These are phyloP conservation scores for Meteorus cinctellus DNA, from an alignment of 2,888 invertebrate species.

Conservation along the genomic window DNA sequence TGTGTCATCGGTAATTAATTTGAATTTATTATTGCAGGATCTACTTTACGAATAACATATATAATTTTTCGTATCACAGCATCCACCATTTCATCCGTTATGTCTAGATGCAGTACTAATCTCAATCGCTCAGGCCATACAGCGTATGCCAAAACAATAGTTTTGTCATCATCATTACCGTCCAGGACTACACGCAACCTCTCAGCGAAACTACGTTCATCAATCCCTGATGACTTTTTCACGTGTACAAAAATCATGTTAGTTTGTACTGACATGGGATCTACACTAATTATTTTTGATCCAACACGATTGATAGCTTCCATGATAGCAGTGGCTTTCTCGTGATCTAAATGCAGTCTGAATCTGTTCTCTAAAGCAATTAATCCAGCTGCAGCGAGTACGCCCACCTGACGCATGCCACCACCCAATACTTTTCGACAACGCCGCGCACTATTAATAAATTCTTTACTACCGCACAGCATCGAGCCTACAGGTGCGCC, in stretches of 20 bases:
- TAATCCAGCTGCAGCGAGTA: constrained; percentile 92
- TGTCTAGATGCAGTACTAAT: constrained; percentile 83
- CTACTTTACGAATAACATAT: constrained; percentile 80
- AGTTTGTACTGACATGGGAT: constrained; percentile 79
- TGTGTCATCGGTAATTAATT: neutral
- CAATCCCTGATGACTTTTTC: constrained; percentile 50
- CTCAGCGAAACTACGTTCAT: constrained; percentile 76
- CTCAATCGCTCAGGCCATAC: constrained; percentile 79
- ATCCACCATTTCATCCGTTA: constrained; percentile 80
- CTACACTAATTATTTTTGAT: constrained; percentile 79
- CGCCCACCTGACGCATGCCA: constrained; percentile 93
- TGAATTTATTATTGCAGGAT: constrained; percentile 57
- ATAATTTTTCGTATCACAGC: constrained; percentile 82
- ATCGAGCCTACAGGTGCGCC: constrained; percentile 93
- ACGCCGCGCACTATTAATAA: constrained; percentile 84
- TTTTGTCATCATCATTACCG: constrained; percentile 73
- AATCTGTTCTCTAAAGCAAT: constrained; percentile 87
- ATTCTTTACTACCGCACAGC: constrained; percentile 83
- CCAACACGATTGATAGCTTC: constrained; percentile 78
- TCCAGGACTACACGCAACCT: constrained; percentile 74
- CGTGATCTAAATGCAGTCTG: constrained; percentile 84
- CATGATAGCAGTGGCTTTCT: constrained; percentile 80
- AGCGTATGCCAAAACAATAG: constrained; percentile 78
- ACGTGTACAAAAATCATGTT: constrained; percentile 84
- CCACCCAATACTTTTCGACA: constrained; percentile 93